Percentiles rank a stretch among this genome's conserved stretches.
phyloP scores from a whole-genome alignment of 2,888 invertebrate genomes.

The Tinea trinotella region DNA sequence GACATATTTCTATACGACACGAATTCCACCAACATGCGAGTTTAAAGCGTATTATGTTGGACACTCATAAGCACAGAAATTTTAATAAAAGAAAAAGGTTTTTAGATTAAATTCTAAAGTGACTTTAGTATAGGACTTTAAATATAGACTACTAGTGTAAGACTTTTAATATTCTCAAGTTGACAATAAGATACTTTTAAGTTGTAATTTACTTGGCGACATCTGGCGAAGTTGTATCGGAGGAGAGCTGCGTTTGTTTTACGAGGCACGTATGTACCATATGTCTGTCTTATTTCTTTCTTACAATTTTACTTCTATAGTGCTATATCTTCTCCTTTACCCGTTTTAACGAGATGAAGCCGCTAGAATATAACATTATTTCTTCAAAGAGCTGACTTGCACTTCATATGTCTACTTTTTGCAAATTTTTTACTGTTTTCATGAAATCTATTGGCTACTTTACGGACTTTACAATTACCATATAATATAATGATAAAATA shows the following conservation, averaged over 20 bases:
- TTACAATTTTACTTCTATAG: constrained; percentile 38
- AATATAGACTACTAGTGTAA: neutral
- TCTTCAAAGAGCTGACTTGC: constrained; percentile 2
- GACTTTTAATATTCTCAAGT: constrained; percentile 27
- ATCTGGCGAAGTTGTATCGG: neutral
- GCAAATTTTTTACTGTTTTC: too few species aligned
- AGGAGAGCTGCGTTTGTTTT: constrained; percentile 26
- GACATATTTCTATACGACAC: constrained; percentile 64
- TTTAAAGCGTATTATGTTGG: constrained; percentile 58
- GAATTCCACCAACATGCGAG: constrained; percentile 67
- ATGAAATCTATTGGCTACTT: too few species aligned
- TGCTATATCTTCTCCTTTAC: constrained; percentile 34
- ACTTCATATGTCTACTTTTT: too few species aligned
- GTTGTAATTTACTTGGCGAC: constrained; percentile 2
- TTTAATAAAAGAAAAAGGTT: neutral
- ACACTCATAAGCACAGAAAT: constrained; percentile 41
- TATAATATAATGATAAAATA: too few species aligned
- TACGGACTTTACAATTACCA: too few species aligned
- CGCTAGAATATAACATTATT: constrained; percentile 37
- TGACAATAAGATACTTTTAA: constrained; percentile 38
- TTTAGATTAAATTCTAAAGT: constrained; percentile 3
- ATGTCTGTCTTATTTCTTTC: constrained; percentile 38
- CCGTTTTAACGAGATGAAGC: constrained; percentile 37
- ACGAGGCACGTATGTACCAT: constrained; percentile 49
- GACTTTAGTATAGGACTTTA: constrained; percentile 8